A percentile compares a stretch with the other conserved stretches of the same genome.
Conservation (phyloP, 2,888 invertebrate species). For the Chloroclystis v-ata region DNA sequence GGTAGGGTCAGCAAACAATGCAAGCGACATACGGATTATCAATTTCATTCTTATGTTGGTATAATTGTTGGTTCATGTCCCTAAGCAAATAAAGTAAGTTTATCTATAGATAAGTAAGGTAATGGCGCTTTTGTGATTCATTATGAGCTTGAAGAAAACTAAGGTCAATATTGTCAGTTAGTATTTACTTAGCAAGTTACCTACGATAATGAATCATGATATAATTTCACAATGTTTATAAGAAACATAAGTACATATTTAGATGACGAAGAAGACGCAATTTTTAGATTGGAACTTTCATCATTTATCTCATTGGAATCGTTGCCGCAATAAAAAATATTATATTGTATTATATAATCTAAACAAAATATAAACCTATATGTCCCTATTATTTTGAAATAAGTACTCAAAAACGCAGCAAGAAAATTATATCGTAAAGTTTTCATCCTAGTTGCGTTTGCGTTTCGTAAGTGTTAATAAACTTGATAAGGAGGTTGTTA, state of each 20-base stretch:
- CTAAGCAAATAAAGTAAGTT: slow-evolving; percentile 14
- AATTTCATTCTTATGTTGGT: slow-evolving; percentile 2
- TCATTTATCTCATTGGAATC: too few relatives aligned
- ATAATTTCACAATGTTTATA: background rate
- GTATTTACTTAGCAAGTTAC: too few relatives aligned
- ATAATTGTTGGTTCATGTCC: background rate
- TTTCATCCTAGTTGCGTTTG: background rate
- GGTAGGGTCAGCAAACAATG: slow-evolving; percentile 61
- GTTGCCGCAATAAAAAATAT: too few relatives aligned
- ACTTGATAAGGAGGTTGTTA: slow-evolving; percentile 61
- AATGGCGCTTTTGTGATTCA: slow-evolving; percentile 23
- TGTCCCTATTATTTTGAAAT: too few relatives aligned
- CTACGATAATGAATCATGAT: slow-evolving; percentile 5
- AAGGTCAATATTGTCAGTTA: slow-evolving; percentile 4
- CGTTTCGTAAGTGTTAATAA: slow-evolving; percentile 42
- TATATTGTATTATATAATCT: too few relatives aligned
- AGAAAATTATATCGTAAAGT: too few relatives aligned
- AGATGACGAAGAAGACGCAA: too few relatives aligned
- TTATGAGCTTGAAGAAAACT: slow-evolving; percentile 6
- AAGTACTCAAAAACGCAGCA: too few relatives aligned
- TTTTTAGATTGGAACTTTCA: too few relatives aligned
- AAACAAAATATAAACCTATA: too few relatives aligned
- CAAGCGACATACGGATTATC: slow-evolving; percentile 23
- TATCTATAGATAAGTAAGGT: slow-evolving; percentile 22
- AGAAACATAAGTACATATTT: too few relatives aligned